Evolutionary conservation across 2,113 vertebrate genomes (phyloP).

Genomic region (Oncorhynchus gorbuscha): DNA sequence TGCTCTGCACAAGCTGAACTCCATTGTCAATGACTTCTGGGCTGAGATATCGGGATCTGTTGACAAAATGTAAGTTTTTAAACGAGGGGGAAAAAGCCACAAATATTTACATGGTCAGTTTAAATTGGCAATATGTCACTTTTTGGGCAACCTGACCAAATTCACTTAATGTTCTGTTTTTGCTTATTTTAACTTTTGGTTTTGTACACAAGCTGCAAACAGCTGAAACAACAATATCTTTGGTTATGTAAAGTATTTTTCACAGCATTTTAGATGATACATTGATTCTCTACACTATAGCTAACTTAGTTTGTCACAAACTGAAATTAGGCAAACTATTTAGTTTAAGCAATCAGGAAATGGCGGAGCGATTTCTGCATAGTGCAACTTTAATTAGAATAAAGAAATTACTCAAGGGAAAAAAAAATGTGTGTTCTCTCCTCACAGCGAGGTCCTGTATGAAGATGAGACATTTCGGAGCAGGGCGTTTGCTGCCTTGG

Average conservation of each 20-base stretch:
- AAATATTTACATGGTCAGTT: background rate
- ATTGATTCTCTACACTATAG: too few relatives aligned
- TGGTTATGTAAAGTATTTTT: too few relatives aligned
- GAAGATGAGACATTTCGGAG: slow-evolving; percentile 97
- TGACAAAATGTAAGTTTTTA: slow-evolving; percentile 93
- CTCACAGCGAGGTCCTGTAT: slow-evolving; percentile 90
- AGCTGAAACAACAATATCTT: too few relatives aligned
- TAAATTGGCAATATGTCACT: background rate
- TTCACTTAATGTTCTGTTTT: too few relatives aligned
- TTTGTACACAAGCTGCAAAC: too few relatives aligned
- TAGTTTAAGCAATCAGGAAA: too few relatives aligned
- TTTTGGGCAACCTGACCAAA: too few relatives aligned
- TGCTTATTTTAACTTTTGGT: too few relatives aligned
- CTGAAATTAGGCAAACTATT: too few relatives aligned
- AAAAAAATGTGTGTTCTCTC: background rate
- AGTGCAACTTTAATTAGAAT: background rate
- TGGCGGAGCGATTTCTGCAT: too few relatives aligned
- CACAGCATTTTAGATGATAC: too few relatives aligned
- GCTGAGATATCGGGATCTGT: slow-evolving; percentile 99
- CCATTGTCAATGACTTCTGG: slow-evolving; percentile 99
- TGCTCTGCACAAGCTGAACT: slow-evolving; percentile 94
- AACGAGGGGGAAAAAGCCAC: background rate
- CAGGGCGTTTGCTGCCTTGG: slow-evolving; percentile 92
- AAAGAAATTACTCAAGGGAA: background rate
- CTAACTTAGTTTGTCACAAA: too few relatives aligned